Percentiles rank a stretch among this genome's conserved stretches.
Evolutionary conservation across 2,113 vertebrate genomes (phyloP).

Genomic region (Vombatus ursinus): DNA sequence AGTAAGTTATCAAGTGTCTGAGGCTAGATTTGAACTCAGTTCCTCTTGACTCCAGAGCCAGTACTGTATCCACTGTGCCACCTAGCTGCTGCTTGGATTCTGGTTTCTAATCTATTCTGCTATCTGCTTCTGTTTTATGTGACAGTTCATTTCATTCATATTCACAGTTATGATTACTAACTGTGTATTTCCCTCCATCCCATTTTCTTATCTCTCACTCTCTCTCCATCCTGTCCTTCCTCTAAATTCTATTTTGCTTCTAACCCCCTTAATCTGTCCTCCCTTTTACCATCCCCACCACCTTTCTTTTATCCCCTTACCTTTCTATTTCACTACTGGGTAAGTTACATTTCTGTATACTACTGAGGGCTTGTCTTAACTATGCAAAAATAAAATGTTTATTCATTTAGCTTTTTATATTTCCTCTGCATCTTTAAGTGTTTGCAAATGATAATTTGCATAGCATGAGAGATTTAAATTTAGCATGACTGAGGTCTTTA

Average conservation of each 20-base stretch:
- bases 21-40: too few relatives aligned
- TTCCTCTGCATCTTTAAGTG: constrained; percentile 8
- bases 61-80: too few relatives aligned
- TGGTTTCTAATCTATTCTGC: not conserved
- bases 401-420: not conserved
- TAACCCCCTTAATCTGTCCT: not conserved
- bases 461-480: constrained; percentile 17
- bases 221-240: not conserved
- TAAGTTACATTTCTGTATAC: not conserved
- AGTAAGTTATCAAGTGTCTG: too few relatives aligned
- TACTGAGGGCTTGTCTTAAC: not conserved
- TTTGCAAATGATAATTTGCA: not conserved
- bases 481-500: not conserved
- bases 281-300: not conserved
- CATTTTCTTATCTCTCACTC: not conserved
- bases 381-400: not conserved
- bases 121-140: not conserved
- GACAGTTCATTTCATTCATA: not conserved
- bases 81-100: not conserved
- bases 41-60: too few relatives aligned
- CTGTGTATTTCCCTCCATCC: not conserved
- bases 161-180: not conserved
- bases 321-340: not conserved
- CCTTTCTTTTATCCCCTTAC: not conserved
- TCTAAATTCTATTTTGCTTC: not conserved